These are phyloP conservation scores for Oscheius onirici DNA, from an alignment of 2,888 invertebrate genomes.

Conservation along the genomic window DNA sequence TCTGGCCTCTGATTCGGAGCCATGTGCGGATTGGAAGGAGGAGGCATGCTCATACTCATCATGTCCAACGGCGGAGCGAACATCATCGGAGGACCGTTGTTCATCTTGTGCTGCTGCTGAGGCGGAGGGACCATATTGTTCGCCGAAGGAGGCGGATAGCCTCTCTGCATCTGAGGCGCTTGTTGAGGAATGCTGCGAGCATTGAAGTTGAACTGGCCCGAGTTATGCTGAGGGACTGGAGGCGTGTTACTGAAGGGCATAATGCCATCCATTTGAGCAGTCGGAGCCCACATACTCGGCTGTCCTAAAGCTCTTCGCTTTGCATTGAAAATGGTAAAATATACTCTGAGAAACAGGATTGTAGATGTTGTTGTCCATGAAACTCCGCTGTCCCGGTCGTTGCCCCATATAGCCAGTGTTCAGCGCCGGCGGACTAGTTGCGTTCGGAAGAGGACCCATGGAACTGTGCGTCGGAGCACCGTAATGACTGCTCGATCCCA, in stretches of 20 bases:
- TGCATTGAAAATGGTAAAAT: background rate
- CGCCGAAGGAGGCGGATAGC: background rate
- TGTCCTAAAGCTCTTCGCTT: background rate
- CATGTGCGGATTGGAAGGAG: slow-evolving; percentile 25
- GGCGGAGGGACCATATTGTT: background rate
- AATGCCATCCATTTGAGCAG: slow-evolving; percentile 1
- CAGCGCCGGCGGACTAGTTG: slow-evolving; percentile 22
- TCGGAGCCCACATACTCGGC: slow-evolving; percentile 25
- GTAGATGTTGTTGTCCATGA: slow-evolving; percentile 19
- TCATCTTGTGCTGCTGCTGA: slow-evolving; percentile 26
- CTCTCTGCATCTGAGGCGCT: slow-evolving; percentile 25
- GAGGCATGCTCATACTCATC: slow-evolving; percentile 35
- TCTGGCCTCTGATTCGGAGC: slow-evolving; percentile 27
- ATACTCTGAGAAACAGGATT: background rate
- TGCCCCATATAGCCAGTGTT: slow-evolving; percentile 6
- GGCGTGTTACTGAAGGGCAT: slow-evolving; percentile 22
- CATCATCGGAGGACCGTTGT: slow-evolving; percentile 8
- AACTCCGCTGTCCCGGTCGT: background rate
- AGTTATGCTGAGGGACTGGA: slow-evolving; percentile 10
- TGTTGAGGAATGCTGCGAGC: slow-evolving; percentile 15
- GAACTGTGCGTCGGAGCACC: background rate
- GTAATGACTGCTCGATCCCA: background rate
- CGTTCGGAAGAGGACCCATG: slow-evolving; percentile 25
- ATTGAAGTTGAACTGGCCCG: slow-evolving; percentile 26
- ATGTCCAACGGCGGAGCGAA: slow-evolving; percentile 26